Evolutionary conservation across 1,140 invertebrate genomes (phyloP), one percentile per base, ranked within the genome.

Genomic region (Xylocopa sonorina): DNA sequence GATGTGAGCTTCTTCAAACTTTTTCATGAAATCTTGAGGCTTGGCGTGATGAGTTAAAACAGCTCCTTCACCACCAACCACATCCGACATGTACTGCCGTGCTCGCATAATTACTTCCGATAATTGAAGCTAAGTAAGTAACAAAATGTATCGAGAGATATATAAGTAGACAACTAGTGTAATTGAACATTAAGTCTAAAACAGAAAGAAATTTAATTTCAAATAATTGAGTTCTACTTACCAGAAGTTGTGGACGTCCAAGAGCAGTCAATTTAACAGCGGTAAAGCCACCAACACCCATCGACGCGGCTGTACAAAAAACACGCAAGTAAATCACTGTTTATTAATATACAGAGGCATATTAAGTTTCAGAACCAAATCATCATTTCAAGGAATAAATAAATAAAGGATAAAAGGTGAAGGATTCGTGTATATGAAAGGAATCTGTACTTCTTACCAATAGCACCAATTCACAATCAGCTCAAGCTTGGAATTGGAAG

Each of bases 181-280:
- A n/a, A n/a, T n/a, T n/a, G n/a, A n/a, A n/a, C n/a, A n/a, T n/a
- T n/a, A n/a, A n/a, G n/a, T n/a, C n/a, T n/a, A 38, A 38, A 38
- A 38, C 9, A 38, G 38, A 24, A 62, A 38, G 29, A 29, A 9
- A 53, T 24, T 24, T n/a, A 3, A 53, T 50, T n/a, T 50, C 18
- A 5, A 1, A 79, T 55, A 46, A 75, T 46, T 18, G 41, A 38
- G 9, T 38, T 24, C 21, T 72, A 87, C 60, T 34, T 73, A 99
- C 98, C 94, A 99, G 94, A 83, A 99, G 93, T 92, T 99, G 98
- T 78, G 99, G 99, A 90, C 98, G 95, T 84, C 99, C 99, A 29
- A 99, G 94, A 24, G 99, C 99, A 46, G 99, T 99, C 87, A 99
- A 92, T 94, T 99, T 99, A 64, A 99, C 96, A 38, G 99, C 99